These are phyloP conservation scores for Dermolepida albohirtum DNA, from an alignment of 2,888 invertebrate species.

Conservation along the genomic window DNA sequence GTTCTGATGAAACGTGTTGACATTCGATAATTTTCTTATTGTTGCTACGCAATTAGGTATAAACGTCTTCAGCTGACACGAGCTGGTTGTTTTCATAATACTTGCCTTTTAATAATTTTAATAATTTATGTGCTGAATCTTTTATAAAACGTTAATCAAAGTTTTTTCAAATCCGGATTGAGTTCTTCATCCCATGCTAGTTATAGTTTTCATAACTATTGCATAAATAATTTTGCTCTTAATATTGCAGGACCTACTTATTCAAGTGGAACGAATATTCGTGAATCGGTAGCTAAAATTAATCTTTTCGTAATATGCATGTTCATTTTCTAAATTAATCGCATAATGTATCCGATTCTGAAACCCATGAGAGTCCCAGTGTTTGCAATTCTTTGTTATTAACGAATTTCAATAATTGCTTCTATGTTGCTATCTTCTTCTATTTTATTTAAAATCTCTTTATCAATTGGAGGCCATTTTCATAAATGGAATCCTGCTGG, in stretches of 20 bases:
- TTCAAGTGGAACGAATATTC: slow-evolving; percentile 43
- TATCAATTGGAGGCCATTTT: slow-evolving; percentile 24
- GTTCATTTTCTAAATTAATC: background rate
- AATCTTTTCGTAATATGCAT: slow-evolving; percentile 30
- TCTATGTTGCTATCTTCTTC: background rate
- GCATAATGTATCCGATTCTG: background rate
- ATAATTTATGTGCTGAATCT: no score
- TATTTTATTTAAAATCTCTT: background rate
- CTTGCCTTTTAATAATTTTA: no score
- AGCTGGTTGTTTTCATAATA: no score
- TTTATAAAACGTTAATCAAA: no score
- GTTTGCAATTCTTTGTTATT: background rate
- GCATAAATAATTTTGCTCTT: no score
- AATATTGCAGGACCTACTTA: background rate
- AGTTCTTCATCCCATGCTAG: slow-evolving; percentile 44
- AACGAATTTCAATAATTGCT: no score
- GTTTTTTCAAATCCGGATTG: no score
- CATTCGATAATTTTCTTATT: no score
- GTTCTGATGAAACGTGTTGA: no score
- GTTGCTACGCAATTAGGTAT: no score
- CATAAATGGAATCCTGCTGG: slow-evolving; percentile 23
- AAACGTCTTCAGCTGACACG: no score
- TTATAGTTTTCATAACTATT: slow-evolving; percentile 41
- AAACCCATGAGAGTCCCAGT: background rate
- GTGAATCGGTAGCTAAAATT: slow-evolving; percentile 34